Base-by-base conservation (phyloP, 1,140 invertebrate genomes). In the Holotrichia oblita region DNA sequence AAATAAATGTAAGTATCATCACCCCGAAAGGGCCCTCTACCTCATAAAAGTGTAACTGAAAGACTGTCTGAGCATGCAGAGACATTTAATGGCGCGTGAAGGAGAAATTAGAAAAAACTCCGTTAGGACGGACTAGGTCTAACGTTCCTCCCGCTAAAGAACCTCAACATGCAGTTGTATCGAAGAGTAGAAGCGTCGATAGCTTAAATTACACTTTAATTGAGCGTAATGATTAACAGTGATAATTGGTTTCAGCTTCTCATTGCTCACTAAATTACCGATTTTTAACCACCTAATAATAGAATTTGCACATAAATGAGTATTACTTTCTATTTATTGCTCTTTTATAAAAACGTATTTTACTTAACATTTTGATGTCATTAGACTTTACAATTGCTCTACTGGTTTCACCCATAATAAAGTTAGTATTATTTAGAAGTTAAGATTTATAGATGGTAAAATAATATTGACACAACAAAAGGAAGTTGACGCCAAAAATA, bases 1-100 rank as follows among this genome's bases (percentile, higher is more conserved):
- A 0, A 98, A 98, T 86, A 99, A 99, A 86, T 99, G 98, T 87
- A 99, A 99, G 88, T 99, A 96, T 85, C 94, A 95, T 81, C 97
- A 99, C 14, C 97, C 96, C 0, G 96, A 98, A 85, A 88, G 96
- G 94, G 95, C 1, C 92, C 93, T 17, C 89, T 92, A 77, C 95
- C 96, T 0, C 94, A 96, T 80, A 97, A 97, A 87, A 94, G 94
- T 12, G 94, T 98, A 0, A 95, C 94, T 0, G 96, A 98, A 83
- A 90, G 93, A 79, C 87, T 98, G 8, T 92, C 94, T 0, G 96
- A 98, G 85, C 93, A 96, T 78, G 94, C 93, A 95, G 81, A 89
- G 92, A 80, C 93, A 95, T 79, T 87, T 96, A 42, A 42, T 48
- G 44, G 87, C 86, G 27, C 84, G 87, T 48, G 84, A 86, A 72